Conservation (phyloP, 2,797 vertebrate species). For the Atherinosoma microstoma region DNA sequence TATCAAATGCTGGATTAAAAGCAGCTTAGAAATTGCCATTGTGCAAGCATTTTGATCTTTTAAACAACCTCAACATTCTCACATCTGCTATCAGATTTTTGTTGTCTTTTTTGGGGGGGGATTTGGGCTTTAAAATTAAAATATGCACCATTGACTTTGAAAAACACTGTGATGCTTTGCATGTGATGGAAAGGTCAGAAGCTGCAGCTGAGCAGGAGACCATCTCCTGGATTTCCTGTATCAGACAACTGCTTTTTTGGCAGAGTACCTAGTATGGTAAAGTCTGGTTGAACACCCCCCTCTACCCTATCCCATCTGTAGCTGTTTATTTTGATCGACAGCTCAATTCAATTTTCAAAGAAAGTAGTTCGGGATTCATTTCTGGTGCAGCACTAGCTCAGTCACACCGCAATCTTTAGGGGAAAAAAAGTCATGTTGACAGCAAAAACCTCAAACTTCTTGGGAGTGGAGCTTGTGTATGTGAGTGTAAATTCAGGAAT, state of each 20-base stretch:
- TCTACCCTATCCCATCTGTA: conserved; percentile 65
- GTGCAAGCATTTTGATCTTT: conserved; percentile 37
- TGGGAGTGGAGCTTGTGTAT: conserved; percentile 26
- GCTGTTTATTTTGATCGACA: conserved; percentile 73
- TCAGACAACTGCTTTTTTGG: conserved; percentile 59
- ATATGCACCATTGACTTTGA: conserved; percentile 54
- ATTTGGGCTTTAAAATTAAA: conserved; percentile 45
- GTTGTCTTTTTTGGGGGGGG: not conserved
- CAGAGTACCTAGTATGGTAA: conserved; percentile 47
- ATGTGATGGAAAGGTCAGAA: conserved; percentile 53
- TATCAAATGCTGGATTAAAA: conserved; percentile 34
- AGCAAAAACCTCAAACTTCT: conserved; percentile 38
- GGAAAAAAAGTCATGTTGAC: conserved; percentile 55
- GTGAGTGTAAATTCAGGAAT: conserved; percentile 54
- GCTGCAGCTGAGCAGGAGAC: conserved; percentile 62
- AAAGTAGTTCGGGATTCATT: conserved; percentile 43
- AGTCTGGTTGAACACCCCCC: conserved; percentile 52
- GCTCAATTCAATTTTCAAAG: conserved; percentile 46
- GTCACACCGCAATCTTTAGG: conserved; percentile 47
- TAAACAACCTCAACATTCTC: conserved; percentile 31
- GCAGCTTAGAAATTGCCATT: conserved; percentile 25
- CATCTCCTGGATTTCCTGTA: conserved; percentile 57
- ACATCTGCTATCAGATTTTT: conserved; percentile 33
- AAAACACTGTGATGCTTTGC: conserved; percentile 32
- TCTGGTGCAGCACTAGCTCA: conserved; percentile 29